Evolutionary conservation across 2,888 invertebrate genomes (phyloP).

Genomic region (Lithophane ornitopus): DNA sequence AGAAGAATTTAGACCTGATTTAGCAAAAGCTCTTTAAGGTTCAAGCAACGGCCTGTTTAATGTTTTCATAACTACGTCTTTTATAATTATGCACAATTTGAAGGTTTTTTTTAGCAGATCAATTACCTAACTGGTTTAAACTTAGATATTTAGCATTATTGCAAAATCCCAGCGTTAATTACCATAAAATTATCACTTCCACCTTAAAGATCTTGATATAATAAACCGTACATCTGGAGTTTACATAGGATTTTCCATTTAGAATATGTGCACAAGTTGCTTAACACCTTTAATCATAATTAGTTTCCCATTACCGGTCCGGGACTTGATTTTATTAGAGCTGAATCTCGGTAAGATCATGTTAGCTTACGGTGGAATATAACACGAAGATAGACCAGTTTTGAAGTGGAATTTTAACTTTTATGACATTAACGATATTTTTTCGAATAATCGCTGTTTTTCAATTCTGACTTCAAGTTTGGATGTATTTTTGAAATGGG

Average conservation of each 20-base stretch:
- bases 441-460: not conserved
- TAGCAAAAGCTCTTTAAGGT: constrained; percentile 15
- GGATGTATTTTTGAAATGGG: not conserved
- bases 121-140: not conserved
- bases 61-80: constrained; percentile 2
- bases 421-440: not conserved
- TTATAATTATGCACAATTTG: not conserved
- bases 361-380: constrained; percentile 32
- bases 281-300: constrained; percentile 56
- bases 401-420: not conserved
- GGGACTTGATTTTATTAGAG: constrained; percentile 64
- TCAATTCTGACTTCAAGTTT: not conserved
- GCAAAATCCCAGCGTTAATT: not conserved
- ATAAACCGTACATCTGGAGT: constrained; percentile 22
- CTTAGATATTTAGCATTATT: not conserved
- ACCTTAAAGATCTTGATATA: constrained; percentile 12
- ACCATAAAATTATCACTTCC: not conserved
- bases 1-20: constrained; percentile 31
- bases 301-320: constrained; percentile 60
- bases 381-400: not conserved
- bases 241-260: constrained; percentile 49
- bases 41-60: not conserved
- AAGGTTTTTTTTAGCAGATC: not conserved
- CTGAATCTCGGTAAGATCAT: constrained; percentile 58
- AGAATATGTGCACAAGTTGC: constrained; percentile 34